phyloP scores from a whole-genome alignment of 2,797 vertebrate genomes.

The Steatocranus sp. region DNA sequence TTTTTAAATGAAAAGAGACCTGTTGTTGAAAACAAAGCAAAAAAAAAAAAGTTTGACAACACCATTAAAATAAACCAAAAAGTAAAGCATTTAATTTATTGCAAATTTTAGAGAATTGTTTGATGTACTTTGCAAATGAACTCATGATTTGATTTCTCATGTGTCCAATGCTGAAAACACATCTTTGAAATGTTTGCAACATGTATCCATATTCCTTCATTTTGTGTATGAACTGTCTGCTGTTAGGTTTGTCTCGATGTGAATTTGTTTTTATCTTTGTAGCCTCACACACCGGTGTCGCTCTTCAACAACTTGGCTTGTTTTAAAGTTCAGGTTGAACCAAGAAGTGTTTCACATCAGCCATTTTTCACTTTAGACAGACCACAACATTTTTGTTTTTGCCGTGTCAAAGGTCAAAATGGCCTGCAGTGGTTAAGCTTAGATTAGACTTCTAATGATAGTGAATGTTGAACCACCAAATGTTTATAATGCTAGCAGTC shows the following conservation, averaged over 20 bases:
- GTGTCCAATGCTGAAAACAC: conserved; percentile 38
- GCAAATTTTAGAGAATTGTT: not conserved
- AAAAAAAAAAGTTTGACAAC: not conserved
- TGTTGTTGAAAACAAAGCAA: not conserved
- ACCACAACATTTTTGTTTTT: not conserved
- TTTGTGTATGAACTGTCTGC: conserved; percentile 55
- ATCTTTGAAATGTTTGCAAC: conserved; percentile 41
- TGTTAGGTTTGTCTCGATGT: conserved; percentile 44
- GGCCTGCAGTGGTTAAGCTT: not conserved
- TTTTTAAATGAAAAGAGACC: not conserved
- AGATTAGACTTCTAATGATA: not conserved
- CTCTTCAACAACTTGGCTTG: conserved; percentile 41
- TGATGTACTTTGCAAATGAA: conserved; percentile 9
- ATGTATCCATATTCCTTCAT: conserved; percentile 50
- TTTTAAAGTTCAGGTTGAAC: conserved; percentile 21
- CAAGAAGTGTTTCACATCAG: conserved; percentile 20
- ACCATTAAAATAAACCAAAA: not conserved
- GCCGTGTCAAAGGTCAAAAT: conserved; percentile 16
- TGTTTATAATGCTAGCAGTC: conserved; percentile 30
- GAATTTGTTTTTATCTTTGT: conserved; percentile 35
- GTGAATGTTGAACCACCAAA: conserved; percentile 51
- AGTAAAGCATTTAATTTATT: not conserved
- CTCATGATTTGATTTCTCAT: conserved; percentile 1
- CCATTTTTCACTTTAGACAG: conserved; percentile 16
- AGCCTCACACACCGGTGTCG: conserved; percentile 41